phyloP scores from a whole-genome alignment of 2,113 vertebrate genomes.

The Brachirus orientalis region DNA sequence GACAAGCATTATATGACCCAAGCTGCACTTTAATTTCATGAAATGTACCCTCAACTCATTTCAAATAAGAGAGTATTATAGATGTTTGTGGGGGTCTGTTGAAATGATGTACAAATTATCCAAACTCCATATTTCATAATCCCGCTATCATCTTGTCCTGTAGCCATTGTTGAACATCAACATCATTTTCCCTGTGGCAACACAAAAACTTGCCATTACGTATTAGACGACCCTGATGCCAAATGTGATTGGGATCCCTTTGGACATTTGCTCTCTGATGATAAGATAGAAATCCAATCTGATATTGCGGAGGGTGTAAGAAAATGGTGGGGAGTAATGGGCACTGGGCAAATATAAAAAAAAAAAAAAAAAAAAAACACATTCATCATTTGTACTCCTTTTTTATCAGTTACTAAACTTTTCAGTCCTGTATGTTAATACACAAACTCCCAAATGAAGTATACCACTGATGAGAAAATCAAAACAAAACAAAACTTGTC shows the following conservation, averaged over 20 bases:
- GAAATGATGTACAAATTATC: conserved; percentile 55
- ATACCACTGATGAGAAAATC: conserved; percentile 28
- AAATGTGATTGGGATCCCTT: conserved; percentile 66
- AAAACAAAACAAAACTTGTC: conserved; percentile 42
- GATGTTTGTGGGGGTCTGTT: conserved; percentile 5
- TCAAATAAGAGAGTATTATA: conserved; percentile 27
- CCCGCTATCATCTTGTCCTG: conserved; percentile 51
- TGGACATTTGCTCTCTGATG: conserved; percentile 56
- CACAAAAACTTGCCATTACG: conserved; percentile 57
- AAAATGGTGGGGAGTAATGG: conserved; percentile 18
- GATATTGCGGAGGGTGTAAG: conserved; percentile 29
- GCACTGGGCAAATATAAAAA: conserved; percentile 12
- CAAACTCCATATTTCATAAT: conserved; percentile 63
- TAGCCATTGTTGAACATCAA: conserved; percentile 34
- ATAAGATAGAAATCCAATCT: conserved; percentile 39
- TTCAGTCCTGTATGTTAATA: conserved; percentile 34
- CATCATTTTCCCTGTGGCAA: conserved; percentile 43
- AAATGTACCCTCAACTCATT: conserved; percentile 42
- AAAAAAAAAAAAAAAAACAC: conserved; percentile 40
- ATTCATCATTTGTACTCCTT: conserved; percentile 40
- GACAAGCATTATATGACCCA: conserved; percentile 23
- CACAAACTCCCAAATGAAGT: conserved; percentile 27
- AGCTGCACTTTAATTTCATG: conserved; percentile 26
- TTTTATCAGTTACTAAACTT: conserved; percentile 17
- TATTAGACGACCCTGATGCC: conserved; percentile 65